Conservation (phyloP, 2,113 vertebrate genomes). For the Trogon surrucura region DNA sequence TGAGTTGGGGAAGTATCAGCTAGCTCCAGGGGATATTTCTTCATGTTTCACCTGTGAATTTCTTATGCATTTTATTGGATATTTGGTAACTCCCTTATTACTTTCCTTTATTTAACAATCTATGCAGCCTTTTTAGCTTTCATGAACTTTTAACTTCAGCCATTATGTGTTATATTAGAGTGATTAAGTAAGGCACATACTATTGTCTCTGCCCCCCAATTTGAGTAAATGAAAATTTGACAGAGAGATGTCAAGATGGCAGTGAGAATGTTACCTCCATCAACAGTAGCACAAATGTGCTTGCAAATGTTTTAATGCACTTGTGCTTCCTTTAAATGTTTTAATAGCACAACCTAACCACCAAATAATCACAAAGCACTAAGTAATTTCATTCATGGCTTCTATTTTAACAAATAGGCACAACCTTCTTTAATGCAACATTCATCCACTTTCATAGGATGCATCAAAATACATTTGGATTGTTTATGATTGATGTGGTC, state of each 20-base stretch:
- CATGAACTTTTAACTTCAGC: not conserved
- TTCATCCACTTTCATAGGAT: constrained; percentile 2
- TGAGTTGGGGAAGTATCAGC: not conserved
- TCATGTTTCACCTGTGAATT: not conserved
- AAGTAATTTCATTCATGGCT: not conserved
- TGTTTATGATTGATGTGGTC: constrained; percentile 60
- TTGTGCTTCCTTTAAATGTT: not conserved
- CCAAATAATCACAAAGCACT: constrained; percentile 12
- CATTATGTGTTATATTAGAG: not conserved
- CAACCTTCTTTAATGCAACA: not conserved
- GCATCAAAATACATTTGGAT: constrained; percentile 37
- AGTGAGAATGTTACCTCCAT: not conserved
- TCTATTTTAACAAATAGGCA: constrained; percentile 10
- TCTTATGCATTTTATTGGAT: not conserved
- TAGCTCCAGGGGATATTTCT: not conserved
- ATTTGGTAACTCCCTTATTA: not conserved
- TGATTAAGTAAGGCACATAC: not conserved
- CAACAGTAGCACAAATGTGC: not conserved
- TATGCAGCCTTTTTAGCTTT: not conserved
- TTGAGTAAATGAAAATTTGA: not conserved
- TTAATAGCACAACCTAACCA: not conserved
- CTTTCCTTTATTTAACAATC: not conserved
- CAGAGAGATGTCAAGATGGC: not conserved
- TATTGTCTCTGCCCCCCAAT: not conserved
- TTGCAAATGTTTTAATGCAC: not conserved